These are phyloP conservation scores for Hylomyscus alleni DNA, from an alignment of 2,797 vertebrate genomes.

Conservation along the genomic window DNA sequence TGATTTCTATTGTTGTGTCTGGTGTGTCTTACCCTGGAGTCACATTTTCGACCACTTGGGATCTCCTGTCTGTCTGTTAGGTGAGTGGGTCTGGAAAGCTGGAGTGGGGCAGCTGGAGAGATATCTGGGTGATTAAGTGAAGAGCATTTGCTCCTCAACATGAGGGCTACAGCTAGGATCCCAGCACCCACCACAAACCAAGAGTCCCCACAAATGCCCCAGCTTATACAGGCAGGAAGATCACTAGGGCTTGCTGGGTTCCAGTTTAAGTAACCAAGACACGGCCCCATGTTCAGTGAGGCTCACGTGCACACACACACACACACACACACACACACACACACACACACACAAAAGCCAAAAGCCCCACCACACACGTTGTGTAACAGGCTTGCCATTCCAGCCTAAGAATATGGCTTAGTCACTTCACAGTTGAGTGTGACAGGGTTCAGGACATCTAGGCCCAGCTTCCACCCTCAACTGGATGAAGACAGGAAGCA, in stretches of 20 bases:
- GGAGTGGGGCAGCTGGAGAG: not conserved
- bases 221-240: not conserved
- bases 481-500: not conserved
- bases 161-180: not conserved
- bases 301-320: not conserved
- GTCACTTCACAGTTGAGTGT: rapidly evolving
- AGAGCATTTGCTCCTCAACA: not conserved
- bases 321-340: not conserved
- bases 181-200: not conserved
- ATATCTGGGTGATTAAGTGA: not conserved
- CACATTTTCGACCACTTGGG: rapidly evolving
- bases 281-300: not conserved
- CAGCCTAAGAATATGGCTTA: rapidly evolving
- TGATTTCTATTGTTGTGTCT: slow-evolving; percentile 82
- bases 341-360: not conserved
- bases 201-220: not conserved
- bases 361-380: not conserved
- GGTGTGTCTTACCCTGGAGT: slow-evolving; percentile 49
- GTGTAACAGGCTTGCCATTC: rapidly evolving
- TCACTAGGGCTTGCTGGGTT: not conserved
- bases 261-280: not conserved
- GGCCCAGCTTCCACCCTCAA: not conserved
- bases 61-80: rapidly evolving
- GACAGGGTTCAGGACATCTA: too few relatives aligned
- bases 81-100: not conserved